Conservation (phyloP, 1,140 invertebrate genomes). For the Spodoptera litura region DNA sequence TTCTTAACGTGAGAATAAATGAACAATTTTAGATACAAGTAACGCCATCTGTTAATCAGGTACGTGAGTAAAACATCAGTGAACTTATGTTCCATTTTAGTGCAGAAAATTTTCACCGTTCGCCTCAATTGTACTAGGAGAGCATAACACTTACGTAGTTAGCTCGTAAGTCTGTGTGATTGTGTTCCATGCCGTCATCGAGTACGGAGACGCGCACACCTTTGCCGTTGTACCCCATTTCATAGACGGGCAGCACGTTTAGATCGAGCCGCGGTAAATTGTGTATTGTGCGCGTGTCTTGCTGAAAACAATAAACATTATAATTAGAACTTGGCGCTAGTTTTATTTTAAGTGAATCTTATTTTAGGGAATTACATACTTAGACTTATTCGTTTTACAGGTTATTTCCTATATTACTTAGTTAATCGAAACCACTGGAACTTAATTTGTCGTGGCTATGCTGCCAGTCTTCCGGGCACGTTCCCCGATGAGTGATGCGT, state of each 20-base stretch:
- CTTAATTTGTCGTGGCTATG: no score
- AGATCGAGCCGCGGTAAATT: slow-evolving; percentile 90
- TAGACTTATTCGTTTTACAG: no score
- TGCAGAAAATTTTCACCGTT: slow-evolving; percentile 57
- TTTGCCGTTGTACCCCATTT: slow-evolving; percentile 92
- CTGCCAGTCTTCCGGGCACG: no score
- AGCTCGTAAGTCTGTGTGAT: slow-evolving; percentile 91
- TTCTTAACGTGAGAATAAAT: not conserved
- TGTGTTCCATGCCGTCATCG: slow-evolving; percentile 95
- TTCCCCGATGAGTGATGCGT: no score
- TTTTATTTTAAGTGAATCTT: no score
- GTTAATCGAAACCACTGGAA: no score
- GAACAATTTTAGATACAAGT: not conserved
- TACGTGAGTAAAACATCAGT: not conserved
- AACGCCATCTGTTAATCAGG: slow-evolving; percentile 27
- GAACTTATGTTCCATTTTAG: slow-evolving; percentile 49
- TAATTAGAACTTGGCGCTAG: not conserved
- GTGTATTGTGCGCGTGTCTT: slow-evolving; percentile 87
- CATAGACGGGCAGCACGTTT: slow-evolving; percentile 93
- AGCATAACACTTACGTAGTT: slow-evolving; percentile 91
- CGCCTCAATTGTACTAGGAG: slow-evolving; percentile 64
- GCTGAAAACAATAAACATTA: slow-evolving; percentile 80
- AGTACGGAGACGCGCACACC: slow-evolving; percentile 93
- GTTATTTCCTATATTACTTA: no score
- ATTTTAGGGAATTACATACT: no score